Evolutionary conservation across 1,140 invertebrate genomes (phyloP).

Genomic region (Meloidogyne chitwoodi): DNA sequence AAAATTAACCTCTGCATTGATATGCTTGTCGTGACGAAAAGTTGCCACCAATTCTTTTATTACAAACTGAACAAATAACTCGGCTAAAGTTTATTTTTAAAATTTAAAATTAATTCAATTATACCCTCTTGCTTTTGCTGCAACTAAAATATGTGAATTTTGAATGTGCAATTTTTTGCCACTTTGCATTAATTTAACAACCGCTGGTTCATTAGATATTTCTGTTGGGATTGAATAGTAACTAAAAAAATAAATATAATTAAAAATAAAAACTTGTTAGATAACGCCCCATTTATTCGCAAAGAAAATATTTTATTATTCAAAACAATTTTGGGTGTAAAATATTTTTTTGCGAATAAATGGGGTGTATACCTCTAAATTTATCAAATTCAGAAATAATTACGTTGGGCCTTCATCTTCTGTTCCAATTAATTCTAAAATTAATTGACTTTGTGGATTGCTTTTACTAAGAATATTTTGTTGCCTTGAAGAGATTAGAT

Average conservation of each 20-base stretch:
- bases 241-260: neutral
- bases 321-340: too few relatives aligned
- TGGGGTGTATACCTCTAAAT: too few relatives aligned
- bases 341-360: too few relatives aligned
- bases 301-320: too few relatives aligned
- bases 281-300: too few relatives aligned
- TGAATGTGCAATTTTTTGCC: slow-evolving; percentile 14
- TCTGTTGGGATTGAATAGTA: slow-evolving; percentile 9
- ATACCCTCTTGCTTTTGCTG: slow-evolving; percentile 8
- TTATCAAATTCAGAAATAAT: neutral
- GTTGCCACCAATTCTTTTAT: slow-evolving; percentile 12
- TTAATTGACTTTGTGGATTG: slow-evolving; percentile 7
- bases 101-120: neutral
- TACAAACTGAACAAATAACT: slow-evolving; percentile 15
- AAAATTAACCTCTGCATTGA: slow-evolving; percentile 8
- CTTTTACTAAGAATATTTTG: neutral
- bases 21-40: slow-evolving; percentile 11
- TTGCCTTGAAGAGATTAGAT: neutral
- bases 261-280: too few relatives aligned
- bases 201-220: slow-evolving; percentile 6
- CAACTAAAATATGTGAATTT: slow-evolving; percentile 13
- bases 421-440: slow-evolving; percentile 14
- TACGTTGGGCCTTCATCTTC: slow-evolving; percentile 9
- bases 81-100: neutral
- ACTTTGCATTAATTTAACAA: slow-evolving; percentile 21